Evolutionary conservation across 2,797 vertebrate genomes (phyloP).

Genomic region (Choloepus didactylus): DNA sequence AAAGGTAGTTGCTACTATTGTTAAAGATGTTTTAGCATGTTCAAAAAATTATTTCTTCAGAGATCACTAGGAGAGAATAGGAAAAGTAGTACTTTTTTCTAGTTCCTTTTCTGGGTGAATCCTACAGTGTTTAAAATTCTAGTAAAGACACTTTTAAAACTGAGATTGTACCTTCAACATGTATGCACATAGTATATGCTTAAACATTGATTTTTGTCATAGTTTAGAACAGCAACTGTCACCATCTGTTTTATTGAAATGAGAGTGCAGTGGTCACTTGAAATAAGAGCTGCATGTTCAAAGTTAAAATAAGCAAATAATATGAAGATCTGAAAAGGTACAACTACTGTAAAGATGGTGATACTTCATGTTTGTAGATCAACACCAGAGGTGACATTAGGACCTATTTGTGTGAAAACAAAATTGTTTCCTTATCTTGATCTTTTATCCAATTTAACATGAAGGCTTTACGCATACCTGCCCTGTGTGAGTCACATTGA

Average conservation of each 20-base stretch:
- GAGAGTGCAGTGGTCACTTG: background rate
- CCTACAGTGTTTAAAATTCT: background rate
- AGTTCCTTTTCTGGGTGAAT: background rate
- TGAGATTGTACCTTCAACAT: background rate
- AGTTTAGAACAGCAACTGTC: background rate
- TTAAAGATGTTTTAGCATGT: background rate
- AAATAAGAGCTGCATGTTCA: background rate
- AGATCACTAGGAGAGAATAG: too few relatives aligned
- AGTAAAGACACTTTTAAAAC: background rate
- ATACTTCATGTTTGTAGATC: background rate
- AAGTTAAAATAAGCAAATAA: background rate
- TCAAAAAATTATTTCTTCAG: background rate
- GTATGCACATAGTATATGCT: background rate
- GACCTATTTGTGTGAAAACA: constrained; percentile 43
- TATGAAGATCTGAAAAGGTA: background rate
- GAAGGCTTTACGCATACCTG: background rate
- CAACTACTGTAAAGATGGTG: background rate
- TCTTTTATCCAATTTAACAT: background rate
- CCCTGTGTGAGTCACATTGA: background rate
- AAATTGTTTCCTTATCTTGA: background rate
- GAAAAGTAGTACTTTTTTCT: background rate
- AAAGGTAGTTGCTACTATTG: background rate
- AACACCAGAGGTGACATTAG: background rate
- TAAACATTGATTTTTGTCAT: background rate
- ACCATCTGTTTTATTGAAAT: background rate